Conservation (phyloP, 2,888 invertebrate species). For the Artemia sinica region DNA sequence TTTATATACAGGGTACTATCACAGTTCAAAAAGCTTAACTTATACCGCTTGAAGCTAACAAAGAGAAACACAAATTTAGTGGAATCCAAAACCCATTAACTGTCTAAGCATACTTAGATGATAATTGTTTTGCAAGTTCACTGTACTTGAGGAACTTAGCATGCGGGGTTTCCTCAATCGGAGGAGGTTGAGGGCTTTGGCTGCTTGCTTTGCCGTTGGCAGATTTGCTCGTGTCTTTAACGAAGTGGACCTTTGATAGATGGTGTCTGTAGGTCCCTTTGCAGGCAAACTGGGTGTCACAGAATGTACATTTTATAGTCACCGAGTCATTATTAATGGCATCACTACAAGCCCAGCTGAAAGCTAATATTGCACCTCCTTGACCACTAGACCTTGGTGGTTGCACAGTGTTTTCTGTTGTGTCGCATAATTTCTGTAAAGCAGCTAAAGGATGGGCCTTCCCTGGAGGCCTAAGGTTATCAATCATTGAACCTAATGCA, state of each 20-base stretch:
- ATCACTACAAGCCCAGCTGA: constrained; percentile 87
- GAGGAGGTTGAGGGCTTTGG: constrained; percentile 21
- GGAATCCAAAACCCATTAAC: constrained; percentile 13
- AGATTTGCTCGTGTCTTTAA: constrained; percentile 45
- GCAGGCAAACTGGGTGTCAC: constrained; percentile 86
- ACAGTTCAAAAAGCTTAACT: constrained; percentile 11
- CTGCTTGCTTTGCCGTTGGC: constrained; percentile 15
- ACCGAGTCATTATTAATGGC: constrained; percentile 64
- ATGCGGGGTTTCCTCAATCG: constrained; percentile 67
- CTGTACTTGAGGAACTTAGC: constrained; percentile 97
- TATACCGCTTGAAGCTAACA: constrained; percentile 3
- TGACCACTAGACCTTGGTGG: constrained; percentile 20
- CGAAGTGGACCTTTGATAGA: constrained; percentile 84
- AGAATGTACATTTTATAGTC: constrained; percentile 86
- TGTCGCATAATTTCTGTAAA: constrained; percentile 84
- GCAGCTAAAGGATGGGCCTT: constrained; percentile 73
- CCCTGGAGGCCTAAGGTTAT: constrained; percentile 26
- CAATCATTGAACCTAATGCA: constrained; percentile 7
- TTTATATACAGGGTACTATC: constrained; percentile 7
- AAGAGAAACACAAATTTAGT: background rate
- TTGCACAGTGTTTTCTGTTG: constrained; percentile 49
- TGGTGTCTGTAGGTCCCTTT: constrained; percentile 94
- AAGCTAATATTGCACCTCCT: constrained; percentile 62
- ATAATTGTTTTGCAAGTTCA: constrained; percentile 92
- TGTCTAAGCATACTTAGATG: constrained; percentile 57